These are phyloP conservation scores for Echeneis naucrates DNA, from an alignment of 2,797 vertebrate species.

Conservation along the genomic window DNA sequence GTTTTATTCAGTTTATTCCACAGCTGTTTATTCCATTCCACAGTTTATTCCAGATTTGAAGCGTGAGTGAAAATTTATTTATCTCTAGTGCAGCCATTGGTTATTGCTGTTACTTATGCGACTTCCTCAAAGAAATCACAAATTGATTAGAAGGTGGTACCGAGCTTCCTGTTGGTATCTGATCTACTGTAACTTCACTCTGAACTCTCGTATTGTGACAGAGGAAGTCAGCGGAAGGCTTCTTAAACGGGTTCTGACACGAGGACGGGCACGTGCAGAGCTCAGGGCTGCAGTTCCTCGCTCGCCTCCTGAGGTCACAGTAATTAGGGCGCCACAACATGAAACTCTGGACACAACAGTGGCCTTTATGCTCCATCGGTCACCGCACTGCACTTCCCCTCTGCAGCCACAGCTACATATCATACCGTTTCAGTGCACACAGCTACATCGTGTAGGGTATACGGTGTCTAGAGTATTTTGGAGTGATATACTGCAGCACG, in stretches of 20 bases:
- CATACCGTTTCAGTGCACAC: constrained; percentile 33
- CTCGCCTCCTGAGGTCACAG: constrained; percentile 22
- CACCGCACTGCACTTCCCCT: constrained; percentile 37
- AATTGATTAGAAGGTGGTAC: background rate
- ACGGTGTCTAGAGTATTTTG: background rate
- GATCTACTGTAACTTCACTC: background rate
- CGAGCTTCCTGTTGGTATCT: background rate
- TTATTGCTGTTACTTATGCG: background rate
- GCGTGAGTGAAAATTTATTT: background rate
- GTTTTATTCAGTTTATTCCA: background rate
- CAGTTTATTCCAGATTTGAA: background rate
- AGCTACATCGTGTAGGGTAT: constrained; percentile 10
- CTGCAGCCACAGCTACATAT: constrained; percentile 40
- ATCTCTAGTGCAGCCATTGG: background rate
- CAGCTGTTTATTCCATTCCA: background rate
- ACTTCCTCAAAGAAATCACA: background rate
- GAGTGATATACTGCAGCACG: constrained; percentile 42
- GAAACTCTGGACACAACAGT: constrained; percentile 59
- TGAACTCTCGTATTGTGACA: background rate
- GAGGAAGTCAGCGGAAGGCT: background rate
- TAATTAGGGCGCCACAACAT: constrained; percentile 58
- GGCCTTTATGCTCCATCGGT: constrained; percentile 67
- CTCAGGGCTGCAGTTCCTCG: constrained; percentile 28
- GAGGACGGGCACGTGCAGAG: constrained; percentile 40
- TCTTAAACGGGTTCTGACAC: constrained; percentile 48